Base-by-base conservation (phyloP, 2,113 vertebrate genomes). In the Callopanchax toddi region DNA sequence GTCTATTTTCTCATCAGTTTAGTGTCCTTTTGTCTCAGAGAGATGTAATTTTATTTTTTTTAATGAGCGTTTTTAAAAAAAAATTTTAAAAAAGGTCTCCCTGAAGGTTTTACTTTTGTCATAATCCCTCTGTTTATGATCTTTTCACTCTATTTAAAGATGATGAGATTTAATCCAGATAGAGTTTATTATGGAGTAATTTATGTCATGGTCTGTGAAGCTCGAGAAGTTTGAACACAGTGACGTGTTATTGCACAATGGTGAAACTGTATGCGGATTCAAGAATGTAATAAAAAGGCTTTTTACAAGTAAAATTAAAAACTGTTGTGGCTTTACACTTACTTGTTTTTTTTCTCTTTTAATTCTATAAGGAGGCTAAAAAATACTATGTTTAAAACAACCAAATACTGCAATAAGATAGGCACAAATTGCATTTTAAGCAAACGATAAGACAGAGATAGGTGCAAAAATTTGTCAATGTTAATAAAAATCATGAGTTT, bases 31-130 rank as follows among this genome's bases (percentile, higher is more conserved):
- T 93, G 91, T 93, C 89, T 88, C 89, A 91, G 89, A 93, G 91
- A 93, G 92, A 91, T 93, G 89, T 93, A 94, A 94, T 94, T 94
- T 84, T 93, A 94, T 94, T 95, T 95, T 95, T 93, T 94, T 93
- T 92, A 93, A 93, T 91, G 90, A 92, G 86, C 79, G 23, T 91
- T 93, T 93, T 89, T 89, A 89, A 93, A 89, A 78, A 25, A 8
- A n/a, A n/a, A n/a, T n/a, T n/a, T n/a, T n/a, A n/a, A n/a, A 37
- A 37, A 37, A 89, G 91, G 91, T 82, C 78, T 81, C 89, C 80
- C 80, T 87, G 81, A 88, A 84, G 64, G 62, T 79, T 85, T 83
- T 60, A 77, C 61, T 86, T 78, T 89, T 90, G 90, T 92, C 88
- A 87, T 84, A 75, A 84, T 89, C 80, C 81, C 76, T 82, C 67